Conservation (phyloP, 2,888 invertebrate species). For the Drosophila tanythrix region DNA sequence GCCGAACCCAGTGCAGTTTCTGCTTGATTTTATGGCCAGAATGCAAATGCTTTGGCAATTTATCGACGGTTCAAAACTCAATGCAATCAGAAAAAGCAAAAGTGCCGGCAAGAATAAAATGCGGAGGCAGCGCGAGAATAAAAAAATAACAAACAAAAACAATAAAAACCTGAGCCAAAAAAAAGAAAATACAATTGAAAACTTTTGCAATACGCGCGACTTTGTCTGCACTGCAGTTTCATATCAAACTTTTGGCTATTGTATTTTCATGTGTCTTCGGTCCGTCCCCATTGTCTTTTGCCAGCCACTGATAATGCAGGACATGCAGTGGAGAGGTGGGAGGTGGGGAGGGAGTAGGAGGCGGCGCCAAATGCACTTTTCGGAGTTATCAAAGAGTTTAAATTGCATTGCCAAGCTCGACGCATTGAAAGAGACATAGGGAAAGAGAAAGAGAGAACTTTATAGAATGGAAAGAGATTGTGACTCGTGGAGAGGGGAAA, state of each 20-base stretch:
- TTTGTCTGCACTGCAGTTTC: conserved; percentile 69
- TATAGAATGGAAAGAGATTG: neutral
- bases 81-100: conserved; percentile 68
- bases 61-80: conserved; percentile 75
- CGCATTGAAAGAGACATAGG: conserved; percentile 20
- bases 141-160: conserved; percentile 9
- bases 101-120: conserved; percentile 44
- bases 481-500: neutral
- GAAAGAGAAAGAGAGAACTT: neutral
- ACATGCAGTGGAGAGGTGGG: neutral
- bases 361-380: conserved; percentile 76
- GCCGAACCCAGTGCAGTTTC: conserved; percentile 23
- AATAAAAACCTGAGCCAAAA: conserved; percentile 15
- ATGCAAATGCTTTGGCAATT: conserved; percentile 69
- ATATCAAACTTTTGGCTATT: conserved; percentile 79
- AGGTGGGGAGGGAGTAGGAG: neutral
- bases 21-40: conserved; percentile 8
- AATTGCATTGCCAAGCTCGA: conserved; percentile 76
- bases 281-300: conserved; percentile 40
- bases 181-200: conserved; percentile 68
- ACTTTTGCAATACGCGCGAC: conserved; percentile 79
- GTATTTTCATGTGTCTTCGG: conserved; percentile 79
- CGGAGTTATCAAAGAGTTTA: conserved; percentile 80
- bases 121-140: conserved; percentile 1
- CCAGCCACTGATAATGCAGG: conserved; percentile 57